Evolutionary conservation across 2,797 vertebrate species (phyloP).

Genomic region (Poecilia picta): DNA sequence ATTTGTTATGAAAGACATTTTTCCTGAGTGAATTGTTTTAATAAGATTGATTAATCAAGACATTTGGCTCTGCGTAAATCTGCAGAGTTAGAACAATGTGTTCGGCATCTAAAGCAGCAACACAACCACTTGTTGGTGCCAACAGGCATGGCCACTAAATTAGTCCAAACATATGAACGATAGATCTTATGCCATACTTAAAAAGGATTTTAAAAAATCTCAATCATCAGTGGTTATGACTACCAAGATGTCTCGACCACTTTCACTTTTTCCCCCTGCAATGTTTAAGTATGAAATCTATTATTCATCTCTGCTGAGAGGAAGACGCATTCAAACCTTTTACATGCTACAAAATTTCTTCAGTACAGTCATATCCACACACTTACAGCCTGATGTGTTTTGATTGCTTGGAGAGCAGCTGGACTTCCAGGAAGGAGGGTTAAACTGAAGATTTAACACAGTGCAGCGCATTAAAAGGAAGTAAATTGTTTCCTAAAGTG

Average conservation of each 20-base stretch:
- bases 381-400: slow-evolving; percentile 16
- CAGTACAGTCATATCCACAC: neutral
- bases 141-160: neutral
- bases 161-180: neutral
- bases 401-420: slow-evolving; percentile 2
- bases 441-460: neutral
- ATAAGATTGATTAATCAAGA: neutral
- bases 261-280: neutral
- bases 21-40: neutral
- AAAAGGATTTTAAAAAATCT: neutral
- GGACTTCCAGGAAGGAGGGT: slow-evolving; percentile 1
- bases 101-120: slow-evolving; percentile 19
- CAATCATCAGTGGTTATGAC: neutral
- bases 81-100: slow-evolving; percentile 7
- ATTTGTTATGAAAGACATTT: neutral
- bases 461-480: neutral
- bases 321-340: neutral
- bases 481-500: neutral
- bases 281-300: neutral
- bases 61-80: neutral
- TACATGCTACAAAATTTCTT: slow-evolving; percentile 2
- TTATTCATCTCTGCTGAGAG: neutral
- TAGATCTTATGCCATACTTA: neutral
- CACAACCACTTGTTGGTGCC: neutral
- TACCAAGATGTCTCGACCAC: neutral